Base-by-base conservation (phyloP, 1,140 invertebrate species). In the Campodea augens region DNA sequence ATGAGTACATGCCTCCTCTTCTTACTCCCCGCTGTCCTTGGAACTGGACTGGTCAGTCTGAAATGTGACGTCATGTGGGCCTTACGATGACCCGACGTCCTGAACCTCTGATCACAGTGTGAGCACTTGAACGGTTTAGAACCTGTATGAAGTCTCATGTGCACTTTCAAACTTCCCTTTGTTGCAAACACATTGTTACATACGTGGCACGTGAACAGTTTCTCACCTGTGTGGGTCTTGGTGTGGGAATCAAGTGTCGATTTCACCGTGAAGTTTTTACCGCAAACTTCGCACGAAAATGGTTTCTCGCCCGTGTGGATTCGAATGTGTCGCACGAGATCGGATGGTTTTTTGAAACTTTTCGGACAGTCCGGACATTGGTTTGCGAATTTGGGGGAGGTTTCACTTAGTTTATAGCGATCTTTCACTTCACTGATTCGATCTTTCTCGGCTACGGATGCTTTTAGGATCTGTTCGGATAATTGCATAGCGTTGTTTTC, bases 301-400 rank as follows among this genome's bases (percentile, higher is more conserved):
- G 78, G 77, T 47, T 73, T 69, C 54, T 78, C 74, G 24, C 76
- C 75, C 0, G 75, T 78, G 50, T 80, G 77, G 3, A 71, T 74
- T 38, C 72, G 54, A 41, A 66, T 47, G 47, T 73, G 71, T 13
- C 70, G 56, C 36, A 61, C 59, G 0, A 73, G 54, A 54, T 73
- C 71, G 15, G 64, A 68, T 0, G 64, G 61, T 50, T 72, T 72
- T 2, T 60, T 60, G 50, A 72, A 67, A 20, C 63, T 67, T 50
- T 68, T 66, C 2, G 61, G 58, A 54, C 76, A 78, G 29, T 64
- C 64, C 23, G 61, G 52, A 57, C 75, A 78, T 44, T 65, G 58
- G 52, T 77, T 65, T 4, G 54, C 51, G 38, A 60, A 60, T 25
- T 44, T 47, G 24, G 52, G 37, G 27, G 58, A 53, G 46, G 59